A percentile compares a stretch with the other conserved stretches of the same genome.
Conservation (phyloP, 2,113 vertebrate species). For the Dromiciops gliroides region DNA sequence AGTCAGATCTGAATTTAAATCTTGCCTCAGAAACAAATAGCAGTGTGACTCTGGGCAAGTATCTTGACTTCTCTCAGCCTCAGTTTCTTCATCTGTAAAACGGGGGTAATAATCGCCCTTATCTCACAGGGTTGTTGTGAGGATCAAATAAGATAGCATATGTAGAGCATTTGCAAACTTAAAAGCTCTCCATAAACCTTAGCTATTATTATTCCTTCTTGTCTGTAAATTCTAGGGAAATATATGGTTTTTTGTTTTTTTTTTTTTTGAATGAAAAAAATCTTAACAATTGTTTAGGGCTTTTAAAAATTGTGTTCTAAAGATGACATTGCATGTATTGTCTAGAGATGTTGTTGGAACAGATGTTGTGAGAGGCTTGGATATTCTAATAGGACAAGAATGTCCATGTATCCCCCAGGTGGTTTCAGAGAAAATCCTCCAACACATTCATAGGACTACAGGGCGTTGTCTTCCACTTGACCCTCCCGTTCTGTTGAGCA, state of each 20-base stretch:
- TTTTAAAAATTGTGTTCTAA: slow-evolving; percentile 76
- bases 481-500: slow-evolving; percentile 66
- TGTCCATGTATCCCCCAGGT: slow-evolving; percentile 70
- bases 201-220: not conserved
- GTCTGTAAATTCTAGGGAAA: not conserved
- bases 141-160: not conserved
- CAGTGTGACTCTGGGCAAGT: not conserved
- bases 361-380: slow-evolving; percentile 74
- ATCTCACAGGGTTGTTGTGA: not conserved
- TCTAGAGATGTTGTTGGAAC: slow-evolving; percentile 77
- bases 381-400: slow-evolving; percentile 63
- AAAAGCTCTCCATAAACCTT: not conserved
- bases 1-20: not conserved
- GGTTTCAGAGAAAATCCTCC: slow-evolving; percentile 47
- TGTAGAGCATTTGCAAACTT: not conserved
- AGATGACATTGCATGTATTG: slow-evolving; percentile 70
- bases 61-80: not conserved
- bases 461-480: slow-evolving; percentile 76
- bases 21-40: not conserved
- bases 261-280: slow-evolving; percentile 52
- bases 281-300: slow-evolving; percentile 72
- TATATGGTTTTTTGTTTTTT: slow-evolving; percentile 54
- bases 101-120: not conserved
- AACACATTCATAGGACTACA: slow-evolving; percentile 60
- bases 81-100: not conserved